Base-by-base conservation (phyloP, 2,113 vertebrate genomes). In the Onychostruthus taczanowskii region DNA sequence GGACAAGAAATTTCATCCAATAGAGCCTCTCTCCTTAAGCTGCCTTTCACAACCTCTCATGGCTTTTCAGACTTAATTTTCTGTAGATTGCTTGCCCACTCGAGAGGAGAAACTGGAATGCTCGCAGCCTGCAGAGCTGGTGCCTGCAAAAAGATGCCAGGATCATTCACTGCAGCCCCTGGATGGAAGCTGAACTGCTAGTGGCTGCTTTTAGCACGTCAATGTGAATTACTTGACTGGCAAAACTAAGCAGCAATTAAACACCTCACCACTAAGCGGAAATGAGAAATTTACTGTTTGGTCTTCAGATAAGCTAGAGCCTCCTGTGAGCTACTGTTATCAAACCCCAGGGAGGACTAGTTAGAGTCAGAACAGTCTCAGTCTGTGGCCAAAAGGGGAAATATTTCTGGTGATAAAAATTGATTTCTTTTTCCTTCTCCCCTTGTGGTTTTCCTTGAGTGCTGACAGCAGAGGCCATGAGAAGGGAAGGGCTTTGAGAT, bases 11-110 rank as follows among this genome's bases (percentile, higher is more conserved):
- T 84, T 77, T 78, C 62, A 58, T 55, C 86, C 77, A 68, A 10
- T 0, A 64, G 49, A 59, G 26, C 44, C 39, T 87, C 49, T 70
- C 21, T 67, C 62, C 47, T 87, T 85, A 90, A 82, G 58, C 80
- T 73, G 87, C 89, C 86, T 90, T 73, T 84, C 90, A 61, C 69
- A 72, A 44, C 74, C 82, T 72, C 90, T 84, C 68, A 14, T n/a
- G 79, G 95, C 97, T 97, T 98, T 98, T 98, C 98, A 98, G 97
- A 97, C 97, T 98, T 98, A 98, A 98, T 98, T 98, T 98, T 98
- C 98, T 97, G 89, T 97, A 98, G 98, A 98, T 98, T 98, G 98
- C 98, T 97, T 98, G 97, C 97, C 98, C 98, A 97, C 97, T 98
- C 94, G 87, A 98, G 98, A 98, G 98, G 95, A 98, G 98, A 98